Base-by-base conservation (phyloP, 2,113 vertebrate species). In the Coryphaenoides rupestris region DNA sequence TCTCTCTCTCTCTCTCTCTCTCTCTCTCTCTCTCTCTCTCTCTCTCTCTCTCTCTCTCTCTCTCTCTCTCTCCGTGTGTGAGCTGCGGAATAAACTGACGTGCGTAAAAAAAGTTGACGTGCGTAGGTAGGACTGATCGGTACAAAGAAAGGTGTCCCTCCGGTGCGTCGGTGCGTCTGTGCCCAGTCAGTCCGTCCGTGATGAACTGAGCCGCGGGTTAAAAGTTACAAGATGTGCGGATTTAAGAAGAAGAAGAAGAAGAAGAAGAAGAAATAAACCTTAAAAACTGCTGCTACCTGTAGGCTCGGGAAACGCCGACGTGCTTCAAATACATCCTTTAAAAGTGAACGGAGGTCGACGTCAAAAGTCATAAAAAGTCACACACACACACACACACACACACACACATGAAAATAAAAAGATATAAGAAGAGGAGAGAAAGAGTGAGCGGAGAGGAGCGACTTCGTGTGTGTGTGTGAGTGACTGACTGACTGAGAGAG, bases 61-160 rank as follows among this genome's bases (percentile, higher is more conserved):
- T n/a, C n/a, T n/a, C n/a, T n/a, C n/a, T n/a, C n/a, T n/a, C n/a
- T n/a, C n/a, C n/a, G n/a, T n/a, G n/a, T n/a, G n/a, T n/a, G n/a
- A n/a, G n/a, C 45, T 49, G 61, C 57, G 17, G 50, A 60, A 63
- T 15, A 23, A n/a, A 46, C 21, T 64, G 17, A 59, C 60, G 80
- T 83, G 82, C 53, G 68, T 63, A 65, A 70, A 63, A n/a, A 64
- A 17, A 58, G 21, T 54, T n/a, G 73, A 82, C 76, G 70, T 74
- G 63, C 77, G 56, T 75, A n/a, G n/a, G n/a, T n/a, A n/a, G n/a
- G n/a, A 57, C 67, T 73, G 21, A 71, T 40, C 9, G 74, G 22
- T 46, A 60, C 77, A 68, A 70, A 77, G 45, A 70, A 83, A 85
- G n/a, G n/a, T 66, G 65, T 78, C 85, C 82, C 69, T n/a, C 66